A percentile compares a stretch with the other conserved stretches of the same genome.
Evolutionary conservation across 1,140 invertebrate species (phyloP).

Genomic region (Drosophila quadrilineata): DNA sequence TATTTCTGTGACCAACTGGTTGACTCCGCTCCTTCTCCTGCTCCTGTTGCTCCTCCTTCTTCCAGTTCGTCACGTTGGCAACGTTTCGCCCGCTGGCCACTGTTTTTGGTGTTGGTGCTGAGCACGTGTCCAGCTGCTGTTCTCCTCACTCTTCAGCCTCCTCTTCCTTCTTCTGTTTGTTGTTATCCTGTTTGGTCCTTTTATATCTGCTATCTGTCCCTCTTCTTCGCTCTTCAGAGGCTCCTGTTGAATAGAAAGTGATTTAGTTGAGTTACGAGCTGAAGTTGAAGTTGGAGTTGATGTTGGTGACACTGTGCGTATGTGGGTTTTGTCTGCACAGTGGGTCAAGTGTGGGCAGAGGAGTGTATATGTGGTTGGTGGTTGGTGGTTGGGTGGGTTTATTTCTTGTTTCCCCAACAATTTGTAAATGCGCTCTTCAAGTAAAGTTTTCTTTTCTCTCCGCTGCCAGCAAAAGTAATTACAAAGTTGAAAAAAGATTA

Average conservation of each 20-base stretch:
- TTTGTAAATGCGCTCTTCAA: constrained; percentile 44
- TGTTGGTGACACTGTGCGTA: constrained; percentile 13
- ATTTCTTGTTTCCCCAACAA: constrained; percentile 45
- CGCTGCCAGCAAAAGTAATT: constrained; percentile 66
- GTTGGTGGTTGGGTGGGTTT: constrained; percentile 28
- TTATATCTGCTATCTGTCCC: constrained; percentile 25
- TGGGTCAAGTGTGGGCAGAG: not conserved
- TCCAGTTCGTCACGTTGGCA: constrained; percentile 28
- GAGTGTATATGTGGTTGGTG: not conserved
- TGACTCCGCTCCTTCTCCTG: not conserved
- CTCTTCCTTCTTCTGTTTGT: no score
- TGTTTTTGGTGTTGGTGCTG: constrained; percentile 11
- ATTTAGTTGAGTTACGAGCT: constrained; percentile 60
- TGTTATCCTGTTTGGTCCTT: constrained; percentile 15
- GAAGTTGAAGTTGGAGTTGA: not conserved
- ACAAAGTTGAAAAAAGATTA: constrained; percentile 67
- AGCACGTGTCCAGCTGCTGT: constrained; percentile 42
- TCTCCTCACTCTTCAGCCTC: constrained; percentile 2
- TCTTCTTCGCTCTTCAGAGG: constrained; percentile 19
- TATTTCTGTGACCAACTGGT: constrained; percentile 17
- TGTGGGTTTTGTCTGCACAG: not conserved
- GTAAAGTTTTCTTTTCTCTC: constrained; percentile 60
- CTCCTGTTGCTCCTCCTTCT: constrained; percentile 1
- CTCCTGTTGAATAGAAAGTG: constrained; percentile 75
- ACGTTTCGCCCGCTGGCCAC: constrained; percentile 28